These are phyloP conservation scores for Amphipyra tragopoginis DNA, from an alignment of 2,888 invertebrate genomes.

Conservation along the genomic window DNA sequence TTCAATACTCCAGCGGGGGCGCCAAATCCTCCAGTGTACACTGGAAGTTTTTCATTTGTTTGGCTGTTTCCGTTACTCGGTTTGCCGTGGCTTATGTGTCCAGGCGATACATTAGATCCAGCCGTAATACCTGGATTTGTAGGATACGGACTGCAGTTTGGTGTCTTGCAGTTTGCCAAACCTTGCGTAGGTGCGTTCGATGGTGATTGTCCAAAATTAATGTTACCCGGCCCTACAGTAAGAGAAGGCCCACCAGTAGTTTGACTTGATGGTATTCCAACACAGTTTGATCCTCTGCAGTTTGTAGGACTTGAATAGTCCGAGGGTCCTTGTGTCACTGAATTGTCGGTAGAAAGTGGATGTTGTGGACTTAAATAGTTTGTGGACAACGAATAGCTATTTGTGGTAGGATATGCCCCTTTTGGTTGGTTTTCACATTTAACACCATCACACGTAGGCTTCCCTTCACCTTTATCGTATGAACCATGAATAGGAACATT, in stretches of 20 bases:
- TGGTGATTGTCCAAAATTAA: slow-evolving; percentile 24
- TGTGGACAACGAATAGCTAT: slow-evolving; percentile 13
- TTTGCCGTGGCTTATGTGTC: slow-evolving; percentile 13
- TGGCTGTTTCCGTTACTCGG: slow-evolving; percentile 17
- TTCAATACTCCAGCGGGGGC: slow-evolving; percentile 48
- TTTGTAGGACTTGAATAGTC: slow-evolving; percentile 24
- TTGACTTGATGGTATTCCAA: slow-evolving; percentile 20
- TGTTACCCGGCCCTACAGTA: slow-evolving; percentile 8
- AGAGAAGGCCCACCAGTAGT: slow-evolving; percentile 5
- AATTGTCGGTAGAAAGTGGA: slow-evolving; percentile 6
- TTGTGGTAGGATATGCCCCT: slow-evolving; percentile 14
- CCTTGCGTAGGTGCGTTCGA: slow-evolving; percentile 11
- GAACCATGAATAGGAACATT: slow-evolving; percentile 52
- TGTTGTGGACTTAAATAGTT: slow-evolving; percentile 32
- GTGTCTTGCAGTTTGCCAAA: slow-evolving; percentile 19
- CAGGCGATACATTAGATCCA: slow-evolving; percentile 15
- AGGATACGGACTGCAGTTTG: slow-evolving; percentile 25
- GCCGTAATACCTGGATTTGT: slow-evolving; percentile 2
- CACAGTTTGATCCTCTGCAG: slow-evolving; percentile 48
- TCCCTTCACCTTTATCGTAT: slow-evolving; percentile 27
- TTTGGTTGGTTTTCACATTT: slow-evolving; percentile 49
- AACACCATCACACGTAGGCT: slow-evolving; percentile 39
- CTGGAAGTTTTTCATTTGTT: slow-evolving; percentile 40
- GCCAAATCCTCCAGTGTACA: slow-evolving; percentile 50
- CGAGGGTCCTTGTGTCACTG: slow-evolving; percentile 18